These are phyloP conservation scores for Peromyscus polionotus DNA, from an alignment of 2,113 vertebrate genomes.

Conservation along the genomic window DNA sequence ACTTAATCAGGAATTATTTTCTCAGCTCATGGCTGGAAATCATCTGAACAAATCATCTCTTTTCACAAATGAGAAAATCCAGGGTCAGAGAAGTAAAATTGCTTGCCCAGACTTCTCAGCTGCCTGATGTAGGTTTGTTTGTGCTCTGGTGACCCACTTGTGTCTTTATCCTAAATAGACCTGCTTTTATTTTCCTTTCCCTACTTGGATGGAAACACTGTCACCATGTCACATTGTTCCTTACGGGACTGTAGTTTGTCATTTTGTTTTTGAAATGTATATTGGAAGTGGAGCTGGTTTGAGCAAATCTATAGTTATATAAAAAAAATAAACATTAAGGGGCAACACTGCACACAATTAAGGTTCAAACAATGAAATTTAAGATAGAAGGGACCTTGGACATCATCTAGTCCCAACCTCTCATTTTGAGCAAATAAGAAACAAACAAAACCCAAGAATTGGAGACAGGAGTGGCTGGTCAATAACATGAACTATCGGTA, in stretches of 20 bases:
- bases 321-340: constrained; percentile 36
- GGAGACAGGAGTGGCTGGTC: background rate
- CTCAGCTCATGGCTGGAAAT: constrained; percentile 5
- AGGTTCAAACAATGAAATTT: background rate
- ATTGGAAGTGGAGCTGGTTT: background rate
- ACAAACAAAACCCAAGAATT: background rate
- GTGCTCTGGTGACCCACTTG: background rate
- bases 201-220: background rate
- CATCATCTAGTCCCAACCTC: background rate
- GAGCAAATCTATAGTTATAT: background rate
- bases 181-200: background rate
- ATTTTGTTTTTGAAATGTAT: constrained; percentile 17
- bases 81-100: background rate
- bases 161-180: background rate
- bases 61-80: constrained; percentile 52
- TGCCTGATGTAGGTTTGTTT: background rate
- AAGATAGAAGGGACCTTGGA: constrained; percentile 19
- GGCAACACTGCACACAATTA: constrained; percentile 16
- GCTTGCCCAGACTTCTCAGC: background rate
- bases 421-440: constrained; percentile 1
- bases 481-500: background rate
- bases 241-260: background rate
- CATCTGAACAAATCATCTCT: constrained; percentile 10
- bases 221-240: background rate
- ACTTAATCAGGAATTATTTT: background rate